Conservation (phyloP, 2,113 vertebrate genomes). For the Genyomyrus donnyi region DNA sequence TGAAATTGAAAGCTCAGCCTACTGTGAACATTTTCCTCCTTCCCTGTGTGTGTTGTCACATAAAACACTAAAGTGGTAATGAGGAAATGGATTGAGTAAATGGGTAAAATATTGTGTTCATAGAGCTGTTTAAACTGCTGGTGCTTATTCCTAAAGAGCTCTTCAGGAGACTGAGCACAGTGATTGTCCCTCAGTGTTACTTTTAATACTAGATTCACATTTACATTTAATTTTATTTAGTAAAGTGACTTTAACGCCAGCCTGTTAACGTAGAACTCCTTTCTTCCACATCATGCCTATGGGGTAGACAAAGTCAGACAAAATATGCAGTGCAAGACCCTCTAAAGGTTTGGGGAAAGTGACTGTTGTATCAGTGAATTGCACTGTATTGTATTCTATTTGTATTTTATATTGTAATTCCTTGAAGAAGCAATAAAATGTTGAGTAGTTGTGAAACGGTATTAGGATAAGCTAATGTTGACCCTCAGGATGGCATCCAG, state of each 20-base stretch:
- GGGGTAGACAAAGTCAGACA: neutral
- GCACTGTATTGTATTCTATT: neutral
- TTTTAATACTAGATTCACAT: conserved; percentile 92
- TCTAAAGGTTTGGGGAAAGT: neutral
- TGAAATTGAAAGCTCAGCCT: conserved; percentile 39
- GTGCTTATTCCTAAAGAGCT: neutral
- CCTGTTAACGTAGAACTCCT: neutral
- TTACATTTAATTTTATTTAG: conserved; percentile 77
- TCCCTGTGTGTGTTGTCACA: neutral
- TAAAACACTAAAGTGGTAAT: neutral
- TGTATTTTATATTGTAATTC: neutral
- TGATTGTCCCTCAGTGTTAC: neutral
- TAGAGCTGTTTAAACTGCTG: neutral
- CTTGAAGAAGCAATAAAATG: neutral
- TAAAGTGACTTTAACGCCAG: neutral
- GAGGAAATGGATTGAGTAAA: neutral
- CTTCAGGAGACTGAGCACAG: neutral
- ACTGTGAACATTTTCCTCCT: conserved; percentile 28
- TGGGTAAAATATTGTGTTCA: neutral
- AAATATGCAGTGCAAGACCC: neutral
- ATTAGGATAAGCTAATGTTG: neutral
- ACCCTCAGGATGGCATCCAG: neutral
- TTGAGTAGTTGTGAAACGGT: neutral
- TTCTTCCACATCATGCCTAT: neutral
- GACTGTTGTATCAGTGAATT: neutral